phyloP scores from a whole-genome alignment of 23 tunicate species.

The Phallusia fumigata region DNA sequence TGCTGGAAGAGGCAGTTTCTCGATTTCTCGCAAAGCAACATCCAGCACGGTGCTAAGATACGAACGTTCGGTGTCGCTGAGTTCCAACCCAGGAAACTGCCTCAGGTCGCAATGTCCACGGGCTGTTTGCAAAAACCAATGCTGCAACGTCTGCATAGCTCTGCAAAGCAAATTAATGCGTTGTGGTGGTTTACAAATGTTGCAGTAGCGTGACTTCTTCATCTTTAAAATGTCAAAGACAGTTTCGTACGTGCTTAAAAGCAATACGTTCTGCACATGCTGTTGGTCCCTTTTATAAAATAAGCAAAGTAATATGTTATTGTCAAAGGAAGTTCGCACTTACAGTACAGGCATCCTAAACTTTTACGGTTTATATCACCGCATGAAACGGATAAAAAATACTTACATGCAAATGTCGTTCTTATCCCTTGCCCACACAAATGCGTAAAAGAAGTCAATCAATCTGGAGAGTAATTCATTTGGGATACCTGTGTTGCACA shows the following conservation, averaged over 20 bases:
- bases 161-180: not conserved
- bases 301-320: too few species aligned
- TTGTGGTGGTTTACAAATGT: too few species aligned
- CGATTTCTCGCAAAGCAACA: not conserved
- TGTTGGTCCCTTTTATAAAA: too few species aligned
- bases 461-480: slow-evolving; percentile 3
- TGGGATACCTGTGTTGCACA: slow-evolving; percentile 19
- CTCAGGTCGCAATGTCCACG: not conserved
- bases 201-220: too few species aligned
- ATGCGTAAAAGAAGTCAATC: slow-evolving; percentile 18
- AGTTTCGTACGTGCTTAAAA: too few species aligned
- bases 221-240: too few species aligned
- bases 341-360: too few species aligned
- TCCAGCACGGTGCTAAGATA: not conserved
- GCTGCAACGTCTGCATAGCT: not conserved
- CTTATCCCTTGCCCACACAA: slow-evolving; percentile 36
- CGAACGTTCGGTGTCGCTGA: not conserved
- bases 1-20: not conserved
- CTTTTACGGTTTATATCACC: too few species aligned
- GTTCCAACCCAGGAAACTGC: not conserved
- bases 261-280: too few species aligned
- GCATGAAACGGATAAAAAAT: too few species aligned
- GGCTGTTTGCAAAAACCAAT: not conserved
- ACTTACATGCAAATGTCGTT: slow-evolving; percentile 41
- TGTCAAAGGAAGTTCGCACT: too few species aligned